phyloP scores from a whole-genome alignment of 2,888 invertebrate genomes.

The Andrena flavipes region DNA sequence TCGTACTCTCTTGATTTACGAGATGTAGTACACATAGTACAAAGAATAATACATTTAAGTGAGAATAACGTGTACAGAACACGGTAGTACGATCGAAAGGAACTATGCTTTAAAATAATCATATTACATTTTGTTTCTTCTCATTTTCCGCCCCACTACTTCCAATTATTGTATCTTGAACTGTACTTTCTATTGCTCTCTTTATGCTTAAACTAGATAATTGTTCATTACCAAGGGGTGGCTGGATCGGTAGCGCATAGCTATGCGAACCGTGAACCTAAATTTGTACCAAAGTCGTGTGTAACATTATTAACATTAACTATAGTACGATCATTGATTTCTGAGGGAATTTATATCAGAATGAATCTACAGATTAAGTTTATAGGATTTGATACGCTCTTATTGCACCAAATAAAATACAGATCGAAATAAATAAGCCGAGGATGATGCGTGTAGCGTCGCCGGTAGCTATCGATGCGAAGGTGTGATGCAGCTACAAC shows the following conservation, averaged over 20 bases:
- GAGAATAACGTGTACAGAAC: conserved; percentile 19
- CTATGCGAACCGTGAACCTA: conserved; percentile 46
- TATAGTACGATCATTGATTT: conserved; percentile 58
- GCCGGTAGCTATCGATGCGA: not conserved
- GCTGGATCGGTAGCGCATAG: conserved; percentile 31
- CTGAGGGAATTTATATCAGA: conserved; percentile 19
- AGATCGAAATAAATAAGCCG: conserved; percentile 4
- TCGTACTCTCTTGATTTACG: conserved; percentile 35
- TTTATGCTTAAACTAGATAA: conserved; percentile 45
- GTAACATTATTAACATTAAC: conserved; percentile 52
- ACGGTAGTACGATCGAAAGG: not conserved
- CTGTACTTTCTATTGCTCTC: conserved; percentile 48
- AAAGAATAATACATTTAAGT: conserved; percentile 30
- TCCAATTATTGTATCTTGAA: conserved; percentile 28
- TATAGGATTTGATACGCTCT: conserved; percentile 10
- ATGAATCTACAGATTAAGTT: conserved; percentile 30
- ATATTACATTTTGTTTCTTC: not conserved
- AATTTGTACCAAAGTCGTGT: conserved; percentile 67
- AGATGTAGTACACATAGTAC: conserved; percentile 41
- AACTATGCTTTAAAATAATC: conserved; percentile 17
- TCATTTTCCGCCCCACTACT: conserved; percentile 9
- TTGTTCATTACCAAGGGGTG: conserved; percentile 20
- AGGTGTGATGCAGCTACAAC: not conserved
- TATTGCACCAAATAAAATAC: conserved; percentile 11
- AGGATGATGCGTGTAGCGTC: conserved; percentile 18